Evolutionary conservation across 2,113 vertebrate genomes (phyloP), one percentile per base, ranked within the genome.

Genomic region (Oceanites oceanicus): DNA sequence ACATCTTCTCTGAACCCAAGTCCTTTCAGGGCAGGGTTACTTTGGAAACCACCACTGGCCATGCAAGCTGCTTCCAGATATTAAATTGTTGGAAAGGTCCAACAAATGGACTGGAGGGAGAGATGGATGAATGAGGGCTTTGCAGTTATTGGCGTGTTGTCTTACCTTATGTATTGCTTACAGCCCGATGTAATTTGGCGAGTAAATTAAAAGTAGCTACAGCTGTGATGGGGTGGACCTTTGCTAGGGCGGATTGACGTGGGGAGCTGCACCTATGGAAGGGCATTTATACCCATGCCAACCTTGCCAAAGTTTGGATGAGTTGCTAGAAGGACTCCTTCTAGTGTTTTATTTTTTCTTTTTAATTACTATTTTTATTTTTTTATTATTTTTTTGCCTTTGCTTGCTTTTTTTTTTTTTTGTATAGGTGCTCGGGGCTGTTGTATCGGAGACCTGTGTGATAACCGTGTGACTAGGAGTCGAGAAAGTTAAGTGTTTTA

Each of bases 401-500:
- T 27, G 5, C 14, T 5, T 10, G 23, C 13, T 29, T 25, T 7
- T 22, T 5, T 19, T 18, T 32, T 15, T 13, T 65, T 42, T 27
- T 25, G 26, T 36, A 30, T 96, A 94, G 94, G 94, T 94, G 94
- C 94, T 97, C 29, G 36, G 49, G 95, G 94, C 94, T 92, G 95
- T 94, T 55, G 85, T 93, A 92, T 14, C 23, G 45, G 90, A 92
- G 96, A 91, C 84, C 95, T 96, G 95, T 94, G 88, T 77, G 94
- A 96, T 94, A 93, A 96, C 96, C 97, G 97, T 97, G 96, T 97
- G 97, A 97, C 97, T 97, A 78, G 94, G 94, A 97, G 97, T 92
- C 97, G 94, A 80, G 98, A 96, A 98, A 98, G 97, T 98, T 97
- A 98, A 98, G 98, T 98, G 97, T 98, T 98, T 98, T 98, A 98